Percentiles rank a stretch among this genome's conserved stretches.
Conservation (phyloP, 1,140 invertebrate species). For the Hylyphantes graminicola region DNA sequence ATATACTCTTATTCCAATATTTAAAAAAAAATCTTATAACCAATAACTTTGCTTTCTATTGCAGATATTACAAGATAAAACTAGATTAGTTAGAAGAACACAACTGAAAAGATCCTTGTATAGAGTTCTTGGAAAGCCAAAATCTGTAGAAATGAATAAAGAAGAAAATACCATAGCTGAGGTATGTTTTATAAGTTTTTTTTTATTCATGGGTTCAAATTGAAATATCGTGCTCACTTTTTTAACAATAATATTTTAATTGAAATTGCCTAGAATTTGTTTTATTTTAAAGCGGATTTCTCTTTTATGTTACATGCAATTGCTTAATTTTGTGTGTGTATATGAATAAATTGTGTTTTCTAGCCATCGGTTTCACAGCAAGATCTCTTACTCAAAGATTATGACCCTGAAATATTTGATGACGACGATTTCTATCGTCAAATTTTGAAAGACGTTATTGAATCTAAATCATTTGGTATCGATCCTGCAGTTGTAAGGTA, state of each 20-base stretch:
- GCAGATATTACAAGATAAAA: slow-evolving; percentile 79
- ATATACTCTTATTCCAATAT: too few species aligned
- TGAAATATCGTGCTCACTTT: not conserved
- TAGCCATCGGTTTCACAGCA: slow-evolving; percentile 33
- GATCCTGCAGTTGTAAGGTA: slow-evolving; percentile 74
- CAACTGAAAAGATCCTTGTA: slow-evolving; percentile 82
- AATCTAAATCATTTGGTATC: slow-evolving; percentile 83
- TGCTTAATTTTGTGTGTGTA: not conserved
- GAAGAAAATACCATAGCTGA: slow-evolving; percentile 62
- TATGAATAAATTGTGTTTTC: not conserved
- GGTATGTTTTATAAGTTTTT: not conserved
- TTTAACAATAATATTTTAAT: not conserved
- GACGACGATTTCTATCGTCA: slow-evolving; percentile 98
- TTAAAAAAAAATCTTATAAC: too few species aligned
- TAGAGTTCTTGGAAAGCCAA: slow-evolving; percentile 74
- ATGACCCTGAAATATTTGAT: slow-evolving; percentile 90
- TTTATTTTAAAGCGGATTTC: not conserved
- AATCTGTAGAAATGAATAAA: slow-evolving; percentile 61
- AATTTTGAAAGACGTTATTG: slow-evolving; percentile 89
- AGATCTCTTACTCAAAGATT: slow-evolving; percentile 71
- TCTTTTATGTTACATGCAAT: not conserved
- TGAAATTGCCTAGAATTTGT: not conserved
- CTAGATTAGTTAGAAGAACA: slow-evolving; percentile 82
- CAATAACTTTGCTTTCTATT: not conserved
- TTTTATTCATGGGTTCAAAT: too few species aligned